These are phyloP conservation scores for Anthrax anthrax DNA, from an alignment of 2,888 invertebrate species.

Conservation along the genomic window DNA sequence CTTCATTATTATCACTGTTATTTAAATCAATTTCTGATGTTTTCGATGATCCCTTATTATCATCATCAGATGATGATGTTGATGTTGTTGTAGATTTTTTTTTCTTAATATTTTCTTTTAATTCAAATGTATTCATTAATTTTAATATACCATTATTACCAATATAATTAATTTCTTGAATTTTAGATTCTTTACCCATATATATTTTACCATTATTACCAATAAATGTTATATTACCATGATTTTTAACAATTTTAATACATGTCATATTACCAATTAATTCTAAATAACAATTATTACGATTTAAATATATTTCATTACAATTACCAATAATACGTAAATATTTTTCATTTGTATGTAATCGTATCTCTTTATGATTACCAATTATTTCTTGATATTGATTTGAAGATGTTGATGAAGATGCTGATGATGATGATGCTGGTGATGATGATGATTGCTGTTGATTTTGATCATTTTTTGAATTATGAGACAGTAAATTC, in stretches of 20 bases:
- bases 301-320: slow-evolving; percentile 27
- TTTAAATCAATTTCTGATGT: too few species aligned
- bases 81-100: neutral
- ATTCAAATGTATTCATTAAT: slow-evolving; percentile 21
- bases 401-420: neutral
- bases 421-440: neutral
- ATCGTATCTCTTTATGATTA: slow-evolving; percentile 29
- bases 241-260: slow-evolving; percentile 26
- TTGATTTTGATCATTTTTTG: neutral
- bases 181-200: slow-evolving; percentile 25
- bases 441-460: neutral
- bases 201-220: slow-evolving; percentile 31
- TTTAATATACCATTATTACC: slow-evolving; percentile 31
- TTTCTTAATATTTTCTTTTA: slow-evolving; percentile 4
- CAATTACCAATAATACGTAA: slow-evolving; percentile 30
- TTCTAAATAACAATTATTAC: slow-evolving; percentile 24
- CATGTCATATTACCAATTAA: slow-evolving; percentile 28
- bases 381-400: slow-evolving; percentile 22
- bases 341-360: slow-evolving; percentile 24
- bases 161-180: slow-evolving; percentile 26
- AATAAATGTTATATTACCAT: slow-evolving; percentile 25
- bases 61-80: neutral
- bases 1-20: too few species aligned
- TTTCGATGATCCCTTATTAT: neutral
- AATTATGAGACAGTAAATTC: too few species aligned